A percentile compares a stretch with the other conserved stretches of the same genome.
These are phyloP conservation scores for Eupleurogrammus muticus DNA, from an alignment of 2,797 vertebrate species.

Conservation along the genomic window DNA sequence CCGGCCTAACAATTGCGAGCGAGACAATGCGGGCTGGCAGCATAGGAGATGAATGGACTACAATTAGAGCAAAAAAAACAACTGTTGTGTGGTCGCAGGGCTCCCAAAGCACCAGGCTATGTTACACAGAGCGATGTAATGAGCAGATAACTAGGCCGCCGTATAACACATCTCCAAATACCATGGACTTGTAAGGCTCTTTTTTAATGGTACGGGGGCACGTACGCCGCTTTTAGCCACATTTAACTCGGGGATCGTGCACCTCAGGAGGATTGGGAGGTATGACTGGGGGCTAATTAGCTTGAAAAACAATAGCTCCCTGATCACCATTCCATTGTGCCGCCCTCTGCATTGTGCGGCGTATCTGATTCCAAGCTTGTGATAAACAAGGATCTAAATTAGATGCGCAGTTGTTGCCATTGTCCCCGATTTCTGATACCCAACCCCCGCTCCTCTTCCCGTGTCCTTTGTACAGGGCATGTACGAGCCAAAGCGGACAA, in stretches of 20 bases:
- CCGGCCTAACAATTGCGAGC: constrained; percentile 44
- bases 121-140: constrained; percentile 70
- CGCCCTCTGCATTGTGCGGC: constrained; percentile 78
- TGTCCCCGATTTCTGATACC: constrained; percentile 86
- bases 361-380: constrained; percentile 84
- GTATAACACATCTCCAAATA: constrained; percentile 77
- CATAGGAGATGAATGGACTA: constrained; percentile 69
- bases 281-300: constrained; percentile 83
- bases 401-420: constrained; percentile 88
- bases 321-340: constrained; percentile 86
- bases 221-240: constrained; percentile 82
- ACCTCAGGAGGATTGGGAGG: constrained; percentile 76
- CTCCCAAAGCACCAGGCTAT: constrained; percentile 54
- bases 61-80: constrained; percentile 78
- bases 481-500: constrained; percentile 63
- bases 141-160: constrained; percentile 77
- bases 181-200: constrained; percentile 87
- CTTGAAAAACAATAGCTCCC: constrained; percentile 90
- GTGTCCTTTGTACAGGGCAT: constrained; percentile 63
- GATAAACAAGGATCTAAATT: constrained; percentile 89
- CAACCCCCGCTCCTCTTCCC: constrained; percentile 56
- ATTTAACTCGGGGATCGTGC: constrained; percentile 70
- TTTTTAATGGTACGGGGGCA: constrained; percentile 77
- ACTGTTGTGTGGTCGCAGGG: constrained; percentile 65
- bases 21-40: constrained; percentile 62